Conservation (phyloP, 2,113 vertebrate genomes). For the Microcebus tavaratra region DNA sequence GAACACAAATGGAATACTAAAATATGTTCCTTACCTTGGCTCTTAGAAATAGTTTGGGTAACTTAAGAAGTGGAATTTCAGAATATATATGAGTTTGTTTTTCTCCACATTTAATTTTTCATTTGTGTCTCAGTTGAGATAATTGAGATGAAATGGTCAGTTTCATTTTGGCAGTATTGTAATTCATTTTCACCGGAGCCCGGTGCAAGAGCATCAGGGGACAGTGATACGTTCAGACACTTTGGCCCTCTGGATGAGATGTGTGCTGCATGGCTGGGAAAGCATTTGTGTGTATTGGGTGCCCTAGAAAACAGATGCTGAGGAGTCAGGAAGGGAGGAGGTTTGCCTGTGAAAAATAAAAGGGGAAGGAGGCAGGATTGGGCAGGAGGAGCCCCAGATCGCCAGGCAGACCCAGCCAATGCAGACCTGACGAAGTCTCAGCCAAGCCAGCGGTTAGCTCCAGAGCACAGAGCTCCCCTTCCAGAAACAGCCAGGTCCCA, state of each 20-base stretch:
- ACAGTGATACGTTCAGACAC: neutral
- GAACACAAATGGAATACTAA: slow-evolving; percentile 27
- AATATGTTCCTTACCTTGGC: neutral
- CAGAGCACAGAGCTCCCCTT: neutral
- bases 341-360: neutral
- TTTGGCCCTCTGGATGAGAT: neutral
- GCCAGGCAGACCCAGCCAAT: neutral
- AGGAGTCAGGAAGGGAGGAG: neutral
- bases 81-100: slow-evolving; percentile 24
- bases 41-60: neutral
- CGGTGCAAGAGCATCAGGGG: neutral
- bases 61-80: slow-evolving; percentile 29
- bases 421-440: neutral
- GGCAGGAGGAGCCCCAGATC: neutral
- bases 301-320: neutral
- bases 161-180: slow-evolving; percentile 20
- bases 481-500: neutral
- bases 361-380: neutral
- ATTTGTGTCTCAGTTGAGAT: slow-evolving; percentile 31
- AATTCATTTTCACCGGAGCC: slow-evolving; percentile 9
- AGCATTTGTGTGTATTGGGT: neutral
- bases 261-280: neutral
- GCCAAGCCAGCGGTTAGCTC: neutral
- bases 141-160: slow-evolving; percentile 35
- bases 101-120: neutral